Conservation (phyloP, 2,113 vertebrate species). For the Megaceryle maxima region DNA sequence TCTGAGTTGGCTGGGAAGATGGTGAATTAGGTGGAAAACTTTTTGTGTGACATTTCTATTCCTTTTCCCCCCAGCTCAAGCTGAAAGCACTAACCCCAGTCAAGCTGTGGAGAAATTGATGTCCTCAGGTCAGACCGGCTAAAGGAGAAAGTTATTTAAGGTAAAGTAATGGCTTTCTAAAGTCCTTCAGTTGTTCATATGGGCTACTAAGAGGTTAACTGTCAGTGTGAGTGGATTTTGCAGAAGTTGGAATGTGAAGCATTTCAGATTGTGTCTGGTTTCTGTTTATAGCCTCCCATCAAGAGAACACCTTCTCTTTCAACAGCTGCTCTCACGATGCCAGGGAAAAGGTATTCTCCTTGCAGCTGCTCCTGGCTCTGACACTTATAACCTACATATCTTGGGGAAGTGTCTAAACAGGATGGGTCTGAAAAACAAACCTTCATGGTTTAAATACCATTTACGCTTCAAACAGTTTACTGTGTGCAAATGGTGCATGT, state of each 20-base stretch:
- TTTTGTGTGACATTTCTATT: neutral
- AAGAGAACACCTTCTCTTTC: neutral
- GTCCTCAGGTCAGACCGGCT: neutral
- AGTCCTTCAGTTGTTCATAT: neutral
- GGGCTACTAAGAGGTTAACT: neutral
- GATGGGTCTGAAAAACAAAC: neutral
- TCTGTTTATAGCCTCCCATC: neutral
- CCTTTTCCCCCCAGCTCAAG: neutral
- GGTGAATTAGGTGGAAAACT: neutral
- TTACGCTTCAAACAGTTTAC: conserved; percentile 2
- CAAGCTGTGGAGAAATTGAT: neutral
- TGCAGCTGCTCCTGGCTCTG: neutral
- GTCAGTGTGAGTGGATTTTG: neutral
- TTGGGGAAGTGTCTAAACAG: neutral
- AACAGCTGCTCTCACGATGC: neutral
- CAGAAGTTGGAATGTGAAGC: neutral
- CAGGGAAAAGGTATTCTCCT: neutral
- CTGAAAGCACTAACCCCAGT: neutral
- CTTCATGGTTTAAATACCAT: neutral
- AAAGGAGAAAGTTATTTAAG: neutral
- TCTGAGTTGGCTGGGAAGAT: fast-evolving
- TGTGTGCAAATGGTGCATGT: neutral
- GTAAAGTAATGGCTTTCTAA: neutral
- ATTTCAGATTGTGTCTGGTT: neutral
- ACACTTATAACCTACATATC: neutral